phyloP scores from a whole-genome alignment of 2,888 invertebrate genomes.

The Oxyteleia sp. region DNA sequence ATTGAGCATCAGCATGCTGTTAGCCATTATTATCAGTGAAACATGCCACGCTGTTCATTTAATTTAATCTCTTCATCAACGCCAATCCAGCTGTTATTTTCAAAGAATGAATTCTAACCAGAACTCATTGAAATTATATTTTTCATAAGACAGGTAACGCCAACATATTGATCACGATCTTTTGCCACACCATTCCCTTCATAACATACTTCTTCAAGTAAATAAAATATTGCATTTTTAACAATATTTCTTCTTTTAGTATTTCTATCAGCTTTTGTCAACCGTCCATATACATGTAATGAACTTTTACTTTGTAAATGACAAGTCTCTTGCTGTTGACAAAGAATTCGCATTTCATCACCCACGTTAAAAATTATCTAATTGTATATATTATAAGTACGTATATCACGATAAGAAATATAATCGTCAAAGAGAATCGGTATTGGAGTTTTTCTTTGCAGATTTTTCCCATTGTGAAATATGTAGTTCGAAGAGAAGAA shows the following conservation, averaged over 20 bases:
- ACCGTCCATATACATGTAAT: slow-evolving; percentile 50
- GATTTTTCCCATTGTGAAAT: too few relatives aligned
- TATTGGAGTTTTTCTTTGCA: not conserved
- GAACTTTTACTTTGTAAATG: slow-evolving; percentile 62
- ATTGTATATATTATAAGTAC: slow-evolving; percentile 53
- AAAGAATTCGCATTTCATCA: slow-evolving; percentile 69
- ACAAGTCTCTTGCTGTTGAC: slow-evolving; percentile 52
- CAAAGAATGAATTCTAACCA: slow-evolving; percentile 29
- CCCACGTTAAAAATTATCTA: slow-evolving; percentile 52
- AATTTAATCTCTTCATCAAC: slow-evolving; percentile 37
- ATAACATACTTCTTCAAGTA: slow-evolving; percentile 83
- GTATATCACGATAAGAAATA: slow-evolving; percentile 58
- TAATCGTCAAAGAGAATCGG: slow-evolving; percentile 51
- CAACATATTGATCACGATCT: slow-evolving; percentile 73
- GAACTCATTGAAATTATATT: slow-evolving; percentile 60
- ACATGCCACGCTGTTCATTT: too few relatives aligned
- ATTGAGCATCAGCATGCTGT: too few relatives aligned
- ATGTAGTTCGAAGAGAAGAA: too few relatives aligned
- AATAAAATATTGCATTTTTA: slow-evolving; percentile 76
- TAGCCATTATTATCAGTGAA: too few relatives aligned
- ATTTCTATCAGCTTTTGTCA: slow-evolving; percentile 31
- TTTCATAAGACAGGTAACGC: slow-evolving; percentile 73
- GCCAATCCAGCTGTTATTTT: slow-evolving; percentile 78
- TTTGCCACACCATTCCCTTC: slow-evolving; percentile 82
- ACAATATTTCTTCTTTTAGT: slow-evolving; percentile 45